Base-by-base conservation (phyloP, 2,113 vertebrate species). In the Nothoprocta pentlandii region DNA sequence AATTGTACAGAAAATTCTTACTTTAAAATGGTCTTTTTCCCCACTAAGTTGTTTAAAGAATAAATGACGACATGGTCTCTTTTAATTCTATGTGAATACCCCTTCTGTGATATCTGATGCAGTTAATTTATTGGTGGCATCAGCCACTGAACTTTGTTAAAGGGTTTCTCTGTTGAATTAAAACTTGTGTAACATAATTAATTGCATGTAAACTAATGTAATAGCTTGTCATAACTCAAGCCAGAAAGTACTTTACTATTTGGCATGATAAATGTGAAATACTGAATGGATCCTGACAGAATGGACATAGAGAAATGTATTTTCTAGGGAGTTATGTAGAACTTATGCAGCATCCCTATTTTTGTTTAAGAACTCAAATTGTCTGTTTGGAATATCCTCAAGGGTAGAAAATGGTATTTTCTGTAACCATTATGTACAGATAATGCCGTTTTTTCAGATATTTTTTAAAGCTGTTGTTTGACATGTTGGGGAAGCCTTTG, bases 121-220 rank as follows among this genome's bases (percentile, higher is more conserved):
- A 54, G 94, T 96, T 96, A 87, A 96, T 97, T 96, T 95, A 36
- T 91, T 93, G 77, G 92, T 95, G 79, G 82, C 87, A 64, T 4
- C 15, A 95, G 67, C 90, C 80, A 92, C 77, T 75, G 80, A 97
- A 94, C 91, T 66, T 71, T 92, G 89, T 94, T 89, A 93, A 95
- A 95, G 75, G 41, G 30, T 81, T 97, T 97, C 21, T 10, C 96
- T 89, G 95, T 94, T 87, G 96, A 97, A 96, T 94, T 89, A 92
- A 62, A 96, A 92, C 28, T 96, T 95, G 79, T 23, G 46, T 44
- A 96, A 89, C 82, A 86, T 80, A 97, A 96, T 98, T 97, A 97
- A 97, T 91, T 94, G 66, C 85, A 94, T 83, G 62, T 71, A 97
- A 95, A 92, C 85, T 95, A 94, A 90, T 91, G 91, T 92, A 97